Evolutionary conservation across 2,797 vertebrate species (phyloP), one percentile per base, ranked within the genome.

Genomic region (Cephalopachus bancanus): DNA sequence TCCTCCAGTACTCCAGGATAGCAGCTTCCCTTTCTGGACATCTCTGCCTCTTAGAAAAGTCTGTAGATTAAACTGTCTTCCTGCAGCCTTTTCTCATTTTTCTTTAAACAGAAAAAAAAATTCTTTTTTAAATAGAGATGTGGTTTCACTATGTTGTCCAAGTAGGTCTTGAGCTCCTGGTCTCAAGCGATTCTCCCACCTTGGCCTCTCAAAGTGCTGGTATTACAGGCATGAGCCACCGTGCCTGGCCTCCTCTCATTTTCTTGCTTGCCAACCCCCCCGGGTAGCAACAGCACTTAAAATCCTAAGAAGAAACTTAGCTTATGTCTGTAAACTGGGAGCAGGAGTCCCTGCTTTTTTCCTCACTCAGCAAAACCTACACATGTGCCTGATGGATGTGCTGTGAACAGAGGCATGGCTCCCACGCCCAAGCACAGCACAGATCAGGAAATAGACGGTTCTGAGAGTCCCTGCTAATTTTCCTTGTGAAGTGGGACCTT

Each of bases 271-370:
- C 83, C 15, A 26, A 17, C 17, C 22, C 30, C 53, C 4, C n/a
- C 64, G 78, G 30, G 28, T 59, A 49, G 33, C 55, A 59, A 87
- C 7, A 86, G 71, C 51, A 89, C 62, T 69, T 91, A 60, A 83
- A 94, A 96, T 67, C 59, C 49, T 91, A 71, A 69, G 24, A 92
- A 81, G 83, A 96, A 75, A 85, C 49, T 57, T 79, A 89, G 81
- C 62, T 93, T 62, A 76, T 5, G 2, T 49, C 83, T 76, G 1
- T 81, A 65, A 95, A 88, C n/a, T 30, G 37, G 51, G 44, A 76
- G 37, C 33, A 79, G 44, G 59, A 80, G 65, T 59, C 24, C 16
- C 93, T 33, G 28, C 44, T 44, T 44, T 5, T 72, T 44, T 89
- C 83, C 76, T 94, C 44, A 84, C 72, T 93, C 79, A 81, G 78